Conservation (phyloP, 2,113 vertebrate genomes). For the Ageneiosus marmoratus region DNA sequence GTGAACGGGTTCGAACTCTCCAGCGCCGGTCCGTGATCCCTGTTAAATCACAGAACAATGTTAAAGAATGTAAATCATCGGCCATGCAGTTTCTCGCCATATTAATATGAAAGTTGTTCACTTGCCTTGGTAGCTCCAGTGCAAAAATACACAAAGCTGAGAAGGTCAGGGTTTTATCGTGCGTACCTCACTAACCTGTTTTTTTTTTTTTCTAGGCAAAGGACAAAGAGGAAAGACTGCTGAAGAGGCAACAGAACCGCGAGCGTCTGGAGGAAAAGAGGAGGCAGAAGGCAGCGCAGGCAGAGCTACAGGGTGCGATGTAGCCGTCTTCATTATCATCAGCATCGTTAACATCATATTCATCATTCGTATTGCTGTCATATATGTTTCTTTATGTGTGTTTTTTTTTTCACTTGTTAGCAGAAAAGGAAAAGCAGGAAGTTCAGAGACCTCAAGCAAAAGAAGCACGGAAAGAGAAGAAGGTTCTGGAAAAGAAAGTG, state of each 20-base stretch:
- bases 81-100: not conserved
- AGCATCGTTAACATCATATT: not conserved
- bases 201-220: slow-evolving; percentile 77
- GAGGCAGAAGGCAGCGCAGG: slow-evolving; percentile 85
- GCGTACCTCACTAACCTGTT: not conserved
- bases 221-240: slow-evolving; percentile 94
- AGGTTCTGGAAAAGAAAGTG: slow-evolving; percentile 97
- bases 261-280: slow-evolving; percentile 94
- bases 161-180: not conserved
- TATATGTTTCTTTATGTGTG: not conserved
- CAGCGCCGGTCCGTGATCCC: not conserved
- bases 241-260: slow-evolving; percentile 91
- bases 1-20: slow-evolving; percentile 44
- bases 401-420: not conserved
- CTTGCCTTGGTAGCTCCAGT: not conserved
- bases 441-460: slow-evolving; percentile 77
- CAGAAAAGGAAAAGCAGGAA: slow-evolving; percentile 67
- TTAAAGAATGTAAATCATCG: not conserved
- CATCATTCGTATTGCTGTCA: not conserved
- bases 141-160: not conserved
- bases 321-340: not conserved
- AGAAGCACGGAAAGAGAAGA: slow-evolving; percentile 92
- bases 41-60: not conserved
- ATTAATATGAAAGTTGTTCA: not conserved
- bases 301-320: slow-evolving; percentile 67